phyloP scores from a whole-genome alignment of 2,113 vertebrate species.

The Amblyopsis rosae region DNA sequence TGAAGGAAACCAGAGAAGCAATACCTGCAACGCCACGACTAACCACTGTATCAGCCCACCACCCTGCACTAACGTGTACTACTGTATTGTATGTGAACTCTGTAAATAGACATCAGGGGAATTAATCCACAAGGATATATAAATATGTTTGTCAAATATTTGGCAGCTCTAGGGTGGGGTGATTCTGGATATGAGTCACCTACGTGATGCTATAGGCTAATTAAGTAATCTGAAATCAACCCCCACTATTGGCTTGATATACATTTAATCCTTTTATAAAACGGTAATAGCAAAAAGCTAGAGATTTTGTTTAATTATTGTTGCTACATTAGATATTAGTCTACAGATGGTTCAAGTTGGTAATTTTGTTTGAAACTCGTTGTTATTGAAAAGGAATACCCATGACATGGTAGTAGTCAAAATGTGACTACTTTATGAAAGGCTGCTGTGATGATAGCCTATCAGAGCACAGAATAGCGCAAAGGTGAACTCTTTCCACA shows the following conservation, averaged over 20 bases:
- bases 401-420: conserved; percentile 34
- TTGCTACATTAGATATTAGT: conserved; percentile 26
- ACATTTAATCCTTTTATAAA: conserved; percentile 24
- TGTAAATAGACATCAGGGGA: background rate
- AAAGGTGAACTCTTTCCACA: conserved; percentile 39
- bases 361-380: conserved; percentile 26
- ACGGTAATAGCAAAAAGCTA: conserved; percentile 13
- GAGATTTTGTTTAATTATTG: conserved; percentile 31
- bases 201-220: conserved; percentile 22
- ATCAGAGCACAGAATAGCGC: conserved; percentile 35
- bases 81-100: background rate
- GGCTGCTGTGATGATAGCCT: conserved; percentile 39
- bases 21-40: too few relatives aligned
- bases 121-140: background rate
- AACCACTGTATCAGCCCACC: too few relatives aligned
- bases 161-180: background rate
- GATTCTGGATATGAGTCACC: conserved; percentile 27
- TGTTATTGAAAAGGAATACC: conserved; percentile 25
- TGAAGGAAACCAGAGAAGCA: too few relatives aligned
- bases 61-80: background rate
- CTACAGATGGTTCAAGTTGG: conserved; percentile 30
- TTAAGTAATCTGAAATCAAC: conserved; percentile 9
- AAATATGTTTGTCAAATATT: background rate
- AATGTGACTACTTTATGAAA: conserved; percentile 39
- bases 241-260: conserved; percentile 19